phyloP scores from a whole-genome alignment of 2,113 vertebrate genomes.

The Sterna hirundo region DNA sequence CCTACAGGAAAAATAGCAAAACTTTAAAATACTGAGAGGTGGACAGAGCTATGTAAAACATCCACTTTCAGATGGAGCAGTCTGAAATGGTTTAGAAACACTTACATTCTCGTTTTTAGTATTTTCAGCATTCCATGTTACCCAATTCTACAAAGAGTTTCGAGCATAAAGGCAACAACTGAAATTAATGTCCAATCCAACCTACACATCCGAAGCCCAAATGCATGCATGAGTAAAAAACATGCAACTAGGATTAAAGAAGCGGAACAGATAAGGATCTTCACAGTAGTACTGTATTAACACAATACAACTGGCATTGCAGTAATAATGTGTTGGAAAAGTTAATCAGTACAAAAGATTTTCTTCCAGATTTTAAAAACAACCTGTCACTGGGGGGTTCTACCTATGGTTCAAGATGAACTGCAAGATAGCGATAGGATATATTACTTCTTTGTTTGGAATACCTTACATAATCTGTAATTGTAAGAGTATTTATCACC shows the following conservation, averaged over 20 bases:
- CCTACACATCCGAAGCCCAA: neutral
- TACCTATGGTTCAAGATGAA: neutral
- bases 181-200: neutral
- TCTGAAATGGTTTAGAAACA: neutral
- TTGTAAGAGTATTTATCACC: neutral
- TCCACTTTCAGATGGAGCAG: neutral
- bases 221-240: neutral
- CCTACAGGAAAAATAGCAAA: neutral
- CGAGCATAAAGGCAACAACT: neutral
- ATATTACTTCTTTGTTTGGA: neutral
- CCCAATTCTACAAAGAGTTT: neutral
- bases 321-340: neutral
- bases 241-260: neutral
- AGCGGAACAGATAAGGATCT: neutral
- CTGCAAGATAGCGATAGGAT: neutral
- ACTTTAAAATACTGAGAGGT: neutral
- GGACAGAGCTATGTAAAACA: neutral
- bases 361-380: neutral
- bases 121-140: neutral
- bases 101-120: neutral
- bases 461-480: neutral
- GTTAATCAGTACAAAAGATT: neutral
- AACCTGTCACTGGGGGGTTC: neutral
- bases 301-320: neutral
- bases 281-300: neutral